phyloP scores from a whole-genome alignment of 1,140 invertebrate species.

The Meloidogyne floridensis region DNA sequence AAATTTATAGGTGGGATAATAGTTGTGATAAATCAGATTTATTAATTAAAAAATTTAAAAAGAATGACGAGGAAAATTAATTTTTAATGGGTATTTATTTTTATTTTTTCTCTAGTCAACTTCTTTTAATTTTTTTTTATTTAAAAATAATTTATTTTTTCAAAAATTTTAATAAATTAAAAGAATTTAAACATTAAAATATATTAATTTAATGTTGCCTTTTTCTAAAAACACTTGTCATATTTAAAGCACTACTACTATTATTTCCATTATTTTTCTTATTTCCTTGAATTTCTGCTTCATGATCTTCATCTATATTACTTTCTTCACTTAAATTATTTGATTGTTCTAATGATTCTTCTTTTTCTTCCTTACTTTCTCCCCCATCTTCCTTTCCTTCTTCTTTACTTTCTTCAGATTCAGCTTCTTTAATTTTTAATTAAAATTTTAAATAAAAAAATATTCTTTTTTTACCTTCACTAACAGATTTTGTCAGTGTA shows the following conservation, averaged over 20 bases:
- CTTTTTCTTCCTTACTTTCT: background rate
- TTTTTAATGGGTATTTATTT: background rate
- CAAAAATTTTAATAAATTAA: no score
- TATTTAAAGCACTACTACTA: background rate
- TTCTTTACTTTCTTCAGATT: background rate
- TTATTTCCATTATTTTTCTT: background rate
- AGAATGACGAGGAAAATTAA: background rate
- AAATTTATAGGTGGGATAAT: slow-evolving; percentile 17
- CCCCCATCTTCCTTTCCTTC: background rate
- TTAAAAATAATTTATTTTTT: no score
- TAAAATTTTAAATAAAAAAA: background rate
- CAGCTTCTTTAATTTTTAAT: background rate
- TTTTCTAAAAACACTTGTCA: background rate
- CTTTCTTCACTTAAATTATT: background rate
- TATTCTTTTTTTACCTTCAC: background rate
- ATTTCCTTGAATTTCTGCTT: background rate
- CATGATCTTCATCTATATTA: background rate
- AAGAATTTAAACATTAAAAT: no score
- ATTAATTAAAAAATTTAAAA: slow-evolving; percentile 14
- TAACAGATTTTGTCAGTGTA: background rate
- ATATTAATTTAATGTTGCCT: no score
- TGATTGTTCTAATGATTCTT: background rate
- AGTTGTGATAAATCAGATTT: slow-evolving; percentile 13
- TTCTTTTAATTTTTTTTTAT: no score
- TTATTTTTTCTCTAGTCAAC: background rate